These are phyloP conservation scores for Aepyceros melampus DNA, from an alignment of 2,113 vertebrate genomes.

Conservation along the genomic window DNA sequence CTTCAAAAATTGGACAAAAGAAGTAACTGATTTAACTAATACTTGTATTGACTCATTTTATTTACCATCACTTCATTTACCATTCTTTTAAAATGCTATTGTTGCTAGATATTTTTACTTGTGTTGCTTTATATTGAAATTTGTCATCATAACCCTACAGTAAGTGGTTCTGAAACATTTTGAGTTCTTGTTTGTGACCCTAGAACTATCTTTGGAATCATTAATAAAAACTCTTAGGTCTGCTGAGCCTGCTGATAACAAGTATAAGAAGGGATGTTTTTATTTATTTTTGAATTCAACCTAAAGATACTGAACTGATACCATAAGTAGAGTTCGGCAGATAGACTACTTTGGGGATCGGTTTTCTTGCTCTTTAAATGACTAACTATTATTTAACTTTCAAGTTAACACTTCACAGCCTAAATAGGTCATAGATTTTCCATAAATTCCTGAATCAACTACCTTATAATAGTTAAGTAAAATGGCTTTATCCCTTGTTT, in stretches of 20 bases:
- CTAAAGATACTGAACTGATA: constrained; percentile 13
- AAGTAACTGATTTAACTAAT: not conserved
- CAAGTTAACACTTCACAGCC: not conserved
- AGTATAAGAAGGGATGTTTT: not conserved
- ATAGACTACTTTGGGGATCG: not conserved
- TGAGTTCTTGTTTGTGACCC: not conserved
- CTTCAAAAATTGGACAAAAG: not conserved
- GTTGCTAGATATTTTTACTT: not conserved
- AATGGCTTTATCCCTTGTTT: not conserved
- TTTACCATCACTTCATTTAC: not conserved
- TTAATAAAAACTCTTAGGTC: not conserved
- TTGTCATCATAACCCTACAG: not conserved
- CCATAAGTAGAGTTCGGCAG: not conserved
- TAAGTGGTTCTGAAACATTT: not conserved
- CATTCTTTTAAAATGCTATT: not conserved
- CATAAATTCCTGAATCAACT: not conserved
- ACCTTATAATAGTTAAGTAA: not conserved
- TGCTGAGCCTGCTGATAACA: not conserved
- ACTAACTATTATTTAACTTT: constrained; percentile 29
- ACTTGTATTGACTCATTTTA: not conserved
- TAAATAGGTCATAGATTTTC: constrained; percentile 17
- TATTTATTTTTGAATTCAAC: not conserved
- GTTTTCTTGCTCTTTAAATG: constrained; percentile 51
- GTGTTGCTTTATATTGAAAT: not conserved
- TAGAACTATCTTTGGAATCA: not conserved